A percentile compares a stretch with the other conserved stretches of the same genome.
phyloP scores from a whole-genome alignment of 2,797 vertebrate species.

The Momotus momota region DNA sequence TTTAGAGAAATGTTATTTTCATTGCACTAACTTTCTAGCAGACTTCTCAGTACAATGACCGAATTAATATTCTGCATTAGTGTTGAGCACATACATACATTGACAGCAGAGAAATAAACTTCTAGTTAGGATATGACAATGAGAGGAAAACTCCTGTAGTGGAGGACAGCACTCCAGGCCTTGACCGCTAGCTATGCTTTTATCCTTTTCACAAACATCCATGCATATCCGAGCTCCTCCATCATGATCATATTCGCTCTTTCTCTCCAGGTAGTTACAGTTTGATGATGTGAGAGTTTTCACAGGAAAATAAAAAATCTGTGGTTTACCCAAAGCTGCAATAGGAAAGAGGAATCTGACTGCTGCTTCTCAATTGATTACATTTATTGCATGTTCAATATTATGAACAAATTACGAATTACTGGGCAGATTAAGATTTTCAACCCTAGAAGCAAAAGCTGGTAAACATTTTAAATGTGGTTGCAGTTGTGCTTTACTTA shows the following conservation, averaged over 20 bases:
- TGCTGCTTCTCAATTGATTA: background rate
- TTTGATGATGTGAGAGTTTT: background rate
- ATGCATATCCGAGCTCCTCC: background rate
- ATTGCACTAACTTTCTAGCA: background rate
- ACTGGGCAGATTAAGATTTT: background rate
- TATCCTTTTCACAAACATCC: background rate
- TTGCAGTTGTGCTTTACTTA: background rate
- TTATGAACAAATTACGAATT: background rate
- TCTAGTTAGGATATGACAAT: background rate
- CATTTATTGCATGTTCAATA: background rate
- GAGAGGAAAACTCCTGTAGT: background rate
- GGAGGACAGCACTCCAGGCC: background rate
- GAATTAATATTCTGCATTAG: background rate
- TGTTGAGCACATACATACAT: background rate
- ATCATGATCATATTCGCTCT: background rate
- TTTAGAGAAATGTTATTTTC: background rate
- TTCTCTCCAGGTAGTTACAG: background rate
- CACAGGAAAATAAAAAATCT: background rate
- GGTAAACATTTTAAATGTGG: background rate
- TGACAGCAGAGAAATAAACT: background rate
- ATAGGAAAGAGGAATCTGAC: background rate
- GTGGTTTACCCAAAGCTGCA: background rate
- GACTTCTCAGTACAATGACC: background rate
- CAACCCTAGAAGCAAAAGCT: background rate
- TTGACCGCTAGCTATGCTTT: background rate